phyloP scores from a whole-genome alignment of 64 coral and sea anemone genomes.

The Platygyra sinensis region DNA sequence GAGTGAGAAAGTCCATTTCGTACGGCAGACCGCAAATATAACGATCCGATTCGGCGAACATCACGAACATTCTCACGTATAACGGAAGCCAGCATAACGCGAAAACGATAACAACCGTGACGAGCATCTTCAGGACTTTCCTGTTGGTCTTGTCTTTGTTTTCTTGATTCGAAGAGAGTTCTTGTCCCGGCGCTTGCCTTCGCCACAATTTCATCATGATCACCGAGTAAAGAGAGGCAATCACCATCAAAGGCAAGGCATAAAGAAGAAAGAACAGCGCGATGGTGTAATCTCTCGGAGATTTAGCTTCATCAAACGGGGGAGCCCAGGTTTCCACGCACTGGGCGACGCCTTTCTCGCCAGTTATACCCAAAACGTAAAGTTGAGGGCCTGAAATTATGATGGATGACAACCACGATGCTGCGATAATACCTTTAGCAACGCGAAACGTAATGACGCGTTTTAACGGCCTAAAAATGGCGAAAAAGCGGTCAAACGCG shows the following conservation, averaged over 20 bases:
- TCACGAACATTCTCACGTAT: constrained; percentile 66
- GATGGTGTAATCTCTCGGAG: constrained; percentile 49
- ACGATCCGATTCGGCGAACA: constrained; percentile 31
- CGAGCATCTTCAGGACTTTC: constrained; percentile 71
- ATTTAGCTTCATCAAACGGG: constrained; percentile 26
- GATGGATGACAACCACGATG: constrained; percentile 31
- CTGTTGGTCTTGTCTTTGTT: constrained; percentile 67
- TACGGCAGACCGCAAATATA: constrained; percentile 60
- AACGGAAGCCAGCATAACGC: constrained; percentile 65
- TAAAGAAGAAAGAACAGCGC: constrained; percentile 48
- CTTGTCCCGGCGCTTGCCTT: constrained; percentile 46
- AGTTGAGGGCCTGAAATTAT: constrained; percentile 46
- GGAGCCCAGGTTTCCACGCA: constrained; percentile 61
- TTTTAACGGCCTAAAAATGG: constrained; percentile 59
- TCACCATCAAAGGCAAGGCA: constrained; percentile 44
- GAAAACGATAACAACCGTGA: constrained; percentile 64
- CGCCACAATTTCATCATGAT: constrained; percentile 61
- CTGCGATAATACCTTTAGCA: constrained; percentile 26
- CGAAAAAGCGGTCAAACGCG: constrained; percentile 64
- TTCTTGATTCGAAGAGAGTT: constrained; percentile 28
- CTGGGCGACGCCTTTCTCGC: constrained; percentile 5
- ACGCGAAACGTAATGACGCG: constrained; percentile 53
- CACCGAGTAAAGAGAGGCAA: constrained; percentile 49
- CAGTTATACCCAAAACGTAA: constrained; percentile 11
- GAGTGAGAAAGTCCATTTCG: constrained; percentile 57